Base-by-base conservation (phyloP, 2,797 vertebrate species). In the Enteromius paludinosus region DNA sequence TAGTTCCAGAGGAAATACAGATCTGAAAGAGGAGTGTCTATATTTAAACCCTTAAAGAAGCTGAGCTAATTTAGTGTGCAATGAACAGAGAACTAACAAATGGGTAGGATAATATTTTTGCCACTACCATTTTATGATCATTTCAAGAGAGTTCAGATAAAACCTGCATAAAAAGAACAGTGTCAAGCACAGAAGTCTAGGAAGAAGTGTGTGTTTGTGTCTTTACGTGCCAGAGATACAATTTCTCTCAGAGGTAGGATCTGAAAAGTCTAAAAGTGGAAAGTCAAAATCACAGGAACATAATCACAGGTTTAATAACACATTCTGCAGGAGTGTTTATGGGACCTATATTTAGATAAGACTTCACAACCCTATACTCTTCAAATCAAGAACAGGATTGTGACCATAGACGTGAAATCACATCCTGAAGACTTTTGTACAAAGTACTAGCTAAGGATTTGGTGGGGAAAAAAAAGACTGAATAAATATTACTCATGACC, bases 1-100 rank as follows among this genome's bases (percentile, higher is more conserved):
- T n/a, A 23, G 62, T 73, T 76, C 64, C 65, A 61, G 65, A 38
- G 69, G 76, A 78, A 78, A 70, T 59, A 45, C 73, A 78, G 65
- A 69, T 79, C 20, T 45, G 38, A 71, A 61, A 80, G 65, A 61
- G 52, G 83, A 72, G 83, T 88, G 92, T 90, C 90, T 25, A 59
- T 12, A 45, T 85, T 69, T 59, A 30, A 70, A n/a, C 14, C 11
- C 43, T 43, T 14, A 56, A 20, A 41, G 76, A 78, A 11, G 14
- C 18, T 41, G 20, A 78, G 33, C 5, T 18, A 49, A 54, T 79
- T 14, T 28, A 3, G 7, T 8, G 43, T 38, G 25, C 4, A 6
- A 74, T 38, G 45, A 49, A 78, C 1, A 8, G 11, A 76, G 23
- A 38, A 54, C 35, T 0, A 49, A 52, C 20, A 65, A 52, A 66